phyloP scores from a whole-genome alignment of 1,140 invertebrate genomes.

The Phthorimaea operculella region DNA sequence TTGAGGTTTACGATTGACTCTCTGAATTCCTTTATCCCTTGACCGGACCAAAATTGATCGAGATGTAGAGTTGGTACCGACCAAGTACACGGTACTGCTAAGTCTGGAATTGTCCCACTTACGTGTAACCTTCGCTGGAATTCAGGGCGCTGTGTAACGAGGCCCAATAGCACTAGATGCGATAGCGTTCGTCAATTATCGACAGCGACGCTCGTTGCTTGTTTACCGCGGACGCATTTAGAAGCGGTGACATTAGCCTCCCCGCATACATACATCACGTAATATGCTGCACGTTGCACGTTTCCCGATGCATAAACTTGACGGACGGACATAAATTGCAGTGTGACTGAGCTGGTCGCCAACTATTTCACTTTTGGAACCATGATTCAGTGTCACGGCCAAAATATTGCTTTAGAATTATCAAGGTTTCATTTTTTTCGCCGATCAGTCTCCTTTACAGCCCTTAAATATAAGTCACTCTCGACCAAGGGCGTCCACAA shows the following conservation, averaged over 20 bases:
- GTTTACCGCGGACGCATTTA: conserved; percentile 63
- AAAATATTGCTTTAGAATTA: too few species aligned
- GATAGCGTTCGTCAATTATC: conserved; percentile 64
- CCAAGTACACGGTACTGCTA: too few species aligned
- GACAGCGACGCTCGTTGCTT: conserved; percentile 55
- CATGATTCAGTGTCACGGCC: too few species aligned
- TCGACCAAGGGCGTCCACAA: too few species aligned
- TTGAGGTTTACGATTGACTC: neutral
- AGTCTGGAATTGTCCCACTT: conserved; percentile 16
- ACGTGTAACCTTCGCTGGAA: conserved; percentile 46
- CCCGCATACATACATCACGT: conserved; percentile 28
- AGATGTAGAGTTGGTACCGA: too few species aligned
- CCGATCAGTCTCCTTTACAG: too few species aligned
- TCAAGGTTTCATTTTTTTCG: too few species aligned
- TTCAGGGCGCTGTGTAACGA: conserved; percentile 63
- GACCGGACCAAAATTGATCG: neutral
- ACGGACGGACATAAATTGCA: neutral
- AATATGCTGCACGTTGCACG: conserved; percentile 13
- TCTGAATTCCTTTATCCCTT: neutral
- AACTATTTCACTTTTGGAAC: neutral
- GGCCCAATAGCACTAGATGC: conserved; percentile 27
- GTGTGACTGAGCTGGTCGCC: neutral
- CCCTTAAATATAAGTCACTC: too few species aligned
- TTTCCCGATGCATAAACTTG: neutral
- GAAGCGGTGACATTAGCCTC: conserved; percentile 47